Evolutionary conservation across 2,113 vertebrate species (phyloP).

Genomic region (Catagonus wagneri): DNA sequence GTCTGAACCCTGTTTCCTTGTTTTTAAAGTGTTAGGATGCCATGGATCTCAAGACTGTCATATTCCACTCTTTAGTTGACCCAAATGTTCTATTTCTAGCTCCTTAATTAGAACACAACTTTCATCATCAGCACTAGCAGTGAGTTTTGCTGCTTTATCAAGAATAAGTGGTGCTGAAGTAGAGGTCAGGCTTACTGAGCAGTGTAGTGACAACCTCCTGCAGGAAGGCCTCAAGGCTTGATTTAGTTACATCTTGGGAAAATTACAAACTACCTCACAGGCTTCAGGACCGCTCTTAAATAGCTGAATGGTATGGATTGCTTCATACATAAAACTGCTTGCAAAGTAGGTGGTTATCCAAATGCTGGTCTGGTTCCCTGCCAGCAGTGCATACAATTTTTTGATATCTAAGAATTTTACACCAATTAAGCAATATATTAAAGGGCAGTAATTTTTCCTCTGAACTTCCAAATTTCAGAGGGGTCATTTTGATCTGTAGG

Average conservation of each 20-base stretch:
- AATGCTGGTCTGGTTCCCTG: neutral
- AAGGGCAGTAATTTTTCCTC: neutral
- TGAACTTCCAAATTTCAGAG: neutral
- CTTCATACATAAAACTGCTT: neutral
- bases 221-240: neutral
- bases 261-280: neutral
- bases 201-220: neutral
- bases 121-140: neutral
- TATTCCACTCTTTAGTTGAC: neutral
- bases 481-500: neutral
- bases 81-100: neutral
- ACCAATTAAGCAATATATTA: neutral
- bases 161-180: neutral
- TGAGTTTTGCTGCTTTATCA: neutral
- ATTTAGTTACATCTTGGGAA: neutral
- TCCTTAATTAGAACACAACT: neutral
- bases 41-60: neutral
- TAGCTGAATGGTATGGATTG: neutral
- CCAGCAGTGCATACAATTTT: neutral
- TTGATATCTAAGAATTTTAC: neutral
- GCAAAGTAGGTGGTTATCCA: neutral
- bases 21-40: neutral
- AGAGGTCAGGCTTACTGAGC: neutral
- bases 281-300: neutral
- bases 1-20: neutral